Evolutionary conservation across 2,797 vertebrate species (phyloP).

Genomic region (Eremophila alpestris): DNA sequence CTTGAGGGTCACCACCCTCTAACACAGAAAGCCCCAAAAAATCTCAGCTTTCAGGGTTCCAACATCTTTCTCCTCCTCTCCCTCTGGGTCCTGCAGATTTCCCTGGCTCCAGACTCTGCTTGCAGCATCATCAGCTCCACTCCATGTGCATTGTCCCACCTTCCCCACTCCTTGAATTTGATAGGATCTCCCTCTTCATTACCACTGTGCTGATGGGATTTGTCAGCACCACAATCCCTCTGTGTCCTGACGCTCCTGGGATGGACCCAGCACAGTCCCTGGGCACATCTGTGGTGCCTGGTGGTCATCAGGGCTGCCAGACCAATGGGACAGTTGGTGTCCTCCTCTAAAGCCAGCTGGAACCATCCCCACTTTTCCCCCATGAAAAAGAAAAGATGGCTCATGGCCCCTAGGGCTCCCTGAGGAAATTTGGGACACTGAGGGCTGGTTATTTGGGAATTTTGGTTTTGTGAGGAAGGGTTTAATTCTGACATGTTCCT

Average conservation of each 20-base stretch:
- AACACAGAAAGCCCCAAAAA: too few species aligned
- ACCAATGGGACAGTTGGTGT: not conserved
- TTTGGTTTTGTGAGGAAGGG: not conserved
- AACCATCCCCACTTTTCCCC: not conserved
- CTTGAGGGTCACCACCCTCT: too few species aligned
- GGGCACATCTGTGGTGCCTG: not conserved
- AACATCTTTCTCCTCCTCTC: not conserved
- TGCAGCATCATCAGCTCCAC: not conserved
- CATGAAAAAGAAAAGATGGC: accelerated
- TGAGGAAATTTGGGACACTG: not conserved
- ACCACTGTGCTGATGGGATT: not conserved
- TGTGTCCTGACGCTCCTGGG: not conserved
- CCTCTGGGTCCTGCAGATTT: not conserved
- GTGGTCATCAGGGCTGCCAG: not conserved
- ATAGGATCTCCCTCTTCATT: not conserved
- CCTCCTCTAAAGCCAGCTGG: not conserved
- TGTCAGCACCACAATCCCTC: not conserved
- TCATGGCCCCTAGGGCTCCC: not conserved
- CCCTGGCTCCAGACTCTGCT: not conserved
- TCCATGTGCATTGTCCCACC: accelerated
- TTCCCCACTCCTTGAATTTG: not conserved
- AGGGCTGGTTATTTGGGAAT: not conserved
- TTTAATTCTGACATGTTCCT: not conserved
- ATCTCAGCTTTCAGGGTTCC: too few species aligned
- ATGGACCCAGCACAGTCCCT: not conserved